These are phyloP conservation scores for Philaethria dido DNA, from an alignment of 2,888 invertebrate species.

Conservation along the genomic window DNA sequence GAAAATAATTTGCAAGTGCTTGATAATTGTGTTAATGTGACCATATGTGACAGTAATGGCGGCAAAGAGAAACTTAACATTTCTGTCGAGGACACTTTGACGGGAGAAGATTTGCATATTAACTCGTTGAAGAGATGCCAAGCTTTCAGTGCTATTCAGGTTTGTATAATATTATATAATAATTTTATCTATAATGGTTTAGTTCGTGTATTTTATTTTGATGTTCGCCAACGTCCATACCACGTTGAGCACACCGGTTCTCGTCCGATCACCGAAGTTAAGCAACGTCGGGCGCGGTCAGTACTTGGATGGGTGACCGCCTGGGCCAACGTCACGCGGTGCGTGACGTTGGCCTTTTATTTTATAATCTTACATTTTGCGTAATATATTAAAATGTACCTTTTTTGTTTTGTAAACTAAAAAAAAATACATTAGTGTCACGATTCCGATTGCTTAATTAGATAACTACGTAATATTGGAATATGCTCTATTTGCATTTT, in stretches of 20 bases:
- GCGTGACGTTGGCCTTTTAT: no score
- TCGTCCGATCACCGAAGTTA: conserved; percentile 82
- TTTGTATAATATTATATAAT: conserved; percentile 41
- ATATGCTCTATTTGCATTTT: no score
- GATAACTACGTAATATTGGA: no score
- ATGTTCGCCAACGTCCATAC: conserved; percentile 70
- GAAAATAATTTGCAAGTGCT: conserved; percentile 74
- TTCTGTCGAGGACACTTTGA: conserved; percentile 61
- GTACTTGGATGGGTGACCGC: conserved; percentile 79
- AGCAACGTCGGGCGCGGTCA: conserved; percentile 79
- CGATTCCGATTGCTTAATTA: no score
- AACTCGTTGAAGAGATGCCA: conserved; percentile 76
- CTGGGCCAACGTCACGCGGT: no score
- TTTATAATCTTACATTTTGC: no score
- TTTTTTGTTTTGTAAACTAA: no score
- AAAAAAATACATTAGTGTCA: no score
- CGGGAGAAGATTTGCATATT: conserved; percentile 61
- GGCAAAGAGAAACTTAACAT: conserved; percentile 59
- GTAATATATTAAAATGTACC: no score
- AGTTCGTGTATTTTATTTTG: no score
- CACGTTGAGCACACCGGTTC: conserved; percentile 77
- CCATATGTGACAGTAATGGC: conserved; percentile 60
- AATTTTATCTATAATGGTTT: no score
- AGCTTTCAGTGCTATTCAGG: conserved; percentile 81
- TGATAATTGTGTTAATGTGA: conserved; percentile 75